Base-by-base conservation (phyloP, 1,140 invertebrate genomes). In the Sitophilus oryzae region DNA sequence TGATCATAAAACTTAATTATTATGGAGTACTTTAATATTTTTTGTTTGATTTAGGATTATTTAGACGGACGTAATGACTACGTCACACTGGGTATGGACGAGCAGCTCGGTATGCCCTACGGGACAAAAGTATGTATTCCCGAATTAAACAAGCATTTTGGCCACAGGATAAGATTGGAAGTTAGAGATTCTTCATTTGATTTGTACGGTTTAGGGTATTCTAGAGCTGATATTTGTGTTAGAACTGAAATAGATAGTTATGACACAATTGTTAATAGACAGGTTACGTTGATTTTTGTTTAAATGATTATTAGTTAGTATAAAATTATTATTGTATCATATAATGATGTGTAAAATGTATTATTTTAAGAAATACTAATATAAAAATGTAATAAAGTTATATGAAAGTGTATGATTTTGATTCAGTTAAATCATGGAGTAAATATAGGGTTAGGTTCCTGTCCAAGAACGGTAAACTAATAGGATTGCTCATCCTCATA, bases 211-310 rank as follows among this genome's bases (percentile, higher is more conserved):
- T 65, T 52, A 30, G 71, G 70, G 8, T 73, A 67, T 52, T 62
- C 64, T 1, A 70, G 74, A 46, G 62, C 77, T 2, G 76, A 78
- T 40, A 73, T 79, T 58, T 77, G 76, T 52, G 77, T 79, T 0
- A 67, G 76, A 34, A 71, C 67, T 0, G 76, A 77, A 62, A 69
- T 69, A 3, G 77, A 79, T 51, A 77, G 73, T 63, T 78, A 77
- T 35, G 77, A 79, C 47, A 65, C 57, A 22, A 66, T 63, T 4
- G 74, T 78, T 6, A 79, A 79, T 52, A 66, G 65, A 54, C 10
- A 62, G 14, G 69, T 74, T 14, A 75, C 73, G 25, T 59, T 71
- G 20, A 59, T 69, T 47, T 67, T 71, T 58, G 48, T 61, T 20
- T 62, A 59, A 62, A 10, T 46, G 4, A 11, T 6, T 6, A 34